A percentile compares a stretch with the other conserved stretches of the same genome.
phyloP scores from a whole-genome alignment of 2,888 invertebrate genomes.

The Drosophila setosimentum region DNA sequence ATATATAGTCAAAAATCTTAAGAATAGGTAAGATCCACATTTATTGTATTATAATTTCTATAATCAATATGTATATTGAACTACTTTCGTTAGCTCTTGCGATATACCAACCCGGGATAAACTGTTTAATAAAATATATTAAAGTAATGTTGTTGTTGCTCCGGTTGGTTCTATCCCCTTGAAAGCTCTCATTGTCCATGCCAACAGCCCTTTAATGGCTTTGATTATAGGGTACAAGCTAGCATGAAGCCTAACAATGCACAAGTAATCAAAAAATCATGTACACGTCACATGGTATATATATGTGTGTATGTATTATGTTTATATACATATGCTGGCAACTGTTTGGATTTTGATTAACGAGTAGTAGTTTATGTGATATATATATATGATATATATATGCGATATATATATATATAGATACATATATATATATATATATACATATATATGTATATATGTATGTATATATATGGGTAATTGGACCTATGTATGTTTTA shows the following conservation, averaged over 20 bases:
- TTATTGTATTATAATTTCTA: background rate
- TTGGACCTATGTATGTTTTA: slow-evolving; percentile 24
- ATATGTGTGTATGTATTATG: slow-evolving; percentile 8
- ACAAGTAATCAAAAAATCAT: slow-evolving; percentile 13
- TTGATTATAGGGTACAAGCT: slow-evolving; percentile 37
- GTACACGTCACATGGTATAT: background rate
- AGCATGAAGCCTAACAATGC: slow-evolving; percentile 17
- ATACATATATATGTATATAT: background rate
- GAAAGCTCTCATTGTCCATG: slow-evolving; percentile 10
- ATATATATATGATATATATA: slow-evolving; percentile 3
- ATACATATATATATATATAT: slow-evolving; percentile 4
- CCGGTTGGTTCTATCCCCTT: background rate
- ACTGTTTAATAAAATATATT: background rate
- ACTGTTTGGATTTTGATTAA: slow-evolving; percentile 20
- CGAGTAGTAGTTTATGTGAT: background rate
- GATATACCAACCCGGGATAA: background rate
- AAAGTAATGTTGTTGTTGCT: background rate
- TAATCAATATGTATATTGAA: background rate
- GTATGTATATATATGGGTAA: slow-evolving; percentile 5
- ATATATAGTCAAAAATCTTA: background rate
- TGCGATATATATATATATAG: slow-evolving; percentile 8
- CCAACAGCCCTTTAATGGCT: slow-evolving; percentile 17
- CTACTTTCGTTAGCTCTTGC: background rate
- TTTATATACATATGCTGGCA: slow-evolving; percentile 38
- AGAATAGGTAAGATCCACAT: background rate